Evolutionary conservation across 2,888 invertebrate genomes (phyloP), one percentile per base, ranked within the genome.

Genomic region (Erebia aethiops): DNA sequence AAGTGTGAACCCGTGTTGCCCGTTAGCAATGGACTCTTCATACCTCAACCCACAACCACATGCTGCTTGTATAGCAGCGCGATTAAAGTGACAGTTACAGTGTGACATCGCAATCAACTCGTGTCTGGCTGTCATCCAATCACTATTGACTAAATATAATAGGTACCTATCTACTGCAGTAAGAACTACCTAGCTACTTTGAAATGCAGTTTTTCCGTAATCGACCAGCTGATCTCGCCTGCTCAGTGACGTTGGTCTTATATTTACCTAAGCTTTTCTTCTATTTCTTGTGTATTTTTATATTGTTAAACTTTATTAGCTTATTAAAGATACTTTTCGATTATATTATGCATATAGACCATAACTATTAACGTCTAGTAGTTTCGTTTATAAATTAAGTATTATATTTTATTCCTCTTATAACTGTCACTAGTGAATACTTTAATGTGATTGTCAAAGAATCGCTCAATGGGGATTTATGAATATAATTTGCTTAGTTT

Each of bases 401-500:
- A 74, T 75, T 72, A 69, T 64, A 72, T 74, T 75, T 71, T 71
- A 70, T 74, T 70, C 67, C 66, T 72, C 70, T 69, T 56, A 67
- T 0, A 7, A 35, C 58, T 64, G 54, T 64, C 51, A 64, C 26
- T 69, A 67, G 62, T 64, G 61, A 65, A 63, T 66, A 66, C 41
- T 65, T 67, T 67, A 67, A 65, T 72, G 72, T 70, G 68, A 62
- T 73, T 74, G 64, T 75, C 67, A 61, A 71, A 69, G 51, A 69
- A 75, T 74, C 75, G 75, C 76, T 76, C 76, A 76, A 76, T 72
- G 71, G 74, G 71, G 69, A 71, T 68, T 70, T 66, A 60, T 72
- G 54, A 21, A 49, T 70, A 69, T 74, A 72, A 73, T 70, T 74
- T 74, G 69, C 67, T 68, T 71, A 74, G 71, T 69, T 71, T 51